These are phyloP conservation scores for Andinoacara biseriatus DNA, from an alignment of 2,113 vertebrate species.

Conservation along the genomic window DNA sequence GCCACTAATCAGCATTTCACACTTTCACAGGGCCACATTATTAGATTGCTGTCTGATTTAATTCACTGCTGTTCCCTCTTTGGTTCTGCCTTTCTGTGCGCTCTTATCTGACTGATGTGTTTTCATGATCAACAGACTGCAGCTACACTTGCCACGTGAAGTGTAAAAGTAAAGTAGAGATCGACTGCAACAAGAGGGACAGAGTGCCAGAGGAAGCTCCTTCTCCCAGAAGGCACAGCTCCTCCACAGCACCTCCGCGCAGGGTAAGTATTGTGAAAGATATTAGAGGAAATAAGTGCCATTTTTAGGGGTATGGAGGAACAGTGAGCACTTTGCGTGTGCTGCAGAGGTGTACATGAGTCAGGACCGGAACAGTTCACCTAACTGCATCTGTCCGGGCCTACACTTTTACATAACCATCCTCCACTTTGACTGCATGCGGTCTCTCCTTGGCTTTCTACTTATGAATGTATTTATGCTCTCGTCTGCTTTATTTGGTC, in stretches of 20 bases:
- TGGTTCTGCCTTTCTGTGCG: background rate
- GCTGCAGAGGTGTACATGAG: conserved; percentile 17
- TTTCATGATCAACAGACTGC: conserved; percentile 81
- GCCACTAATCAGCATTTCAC: background rate
- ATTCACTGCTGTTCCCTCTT: background rate
- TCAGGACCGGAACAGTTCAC: conserved; percentile 27
- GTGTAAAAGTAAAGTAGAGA: conserved; percentile 85
- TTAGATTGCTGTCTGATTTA: background rate
- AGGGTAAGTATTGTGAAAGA: conserved; percentile 78
- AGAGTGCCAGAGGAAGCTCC: conserved; percentile 57
- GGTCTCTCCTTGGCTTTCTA: conserved; percentile 1
- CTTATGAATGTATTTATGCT: conserved; percentile 35
- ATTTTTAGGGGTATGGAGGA: background rate
- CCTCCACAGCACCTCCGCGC: conserved; percentile 49
- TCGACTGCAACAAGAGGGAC: conserved; percentile 86
- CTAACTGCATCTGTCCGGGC: conserved; percentile 11
- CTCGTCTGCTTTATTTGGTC: conserved; percentile 44
- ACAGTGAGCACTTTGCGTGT: background rate
- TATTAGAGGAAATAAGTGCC: background rate
- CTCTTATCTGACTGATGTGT: conserved; percentile 25
- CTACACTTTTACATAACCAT: conserved; percentile 53
- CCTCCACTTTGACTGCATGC: conserved; percentile 27
- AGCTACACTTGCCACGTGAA: conserved; percentile 91
- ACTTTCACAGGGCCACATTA: background rate
- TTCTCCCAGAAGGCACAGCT: conserved; percentile 75